phyloP scores from a whole-genome alignment of 1,140 invertebrate species.

The Neoseiulus cucumeris region DNA sequence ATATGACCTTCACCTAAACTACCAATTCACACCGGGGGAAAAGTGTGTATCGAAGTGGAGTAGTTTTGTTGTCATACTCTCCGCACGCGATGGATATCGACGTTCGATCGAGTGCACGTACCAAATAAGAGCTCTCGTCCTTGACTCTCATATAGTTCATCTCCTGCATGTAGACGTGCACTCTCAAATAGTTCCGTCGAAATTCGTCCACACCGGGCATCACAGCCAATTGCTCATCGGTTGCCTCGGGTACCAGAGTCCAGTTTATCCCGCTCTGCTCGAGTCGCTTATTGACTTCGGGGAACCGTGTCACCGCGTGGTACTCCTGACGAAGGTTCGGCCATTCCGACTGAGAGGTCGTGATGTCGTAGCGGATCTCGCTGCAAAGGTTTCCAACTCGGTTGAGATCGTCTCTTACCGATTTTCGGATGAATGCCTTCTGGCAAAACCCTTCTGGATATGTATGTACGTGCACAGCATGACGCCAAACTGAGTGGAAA shows the following conservation, averaged over 20 bases:
- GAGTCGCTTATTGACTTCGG: conserved; percentile 6
- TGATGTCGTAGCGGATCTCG: conserved; percentile 17
- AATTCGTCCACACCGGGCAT: conserved; percentile 9
- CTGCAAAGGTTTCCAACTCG: conserved; percentile 4
- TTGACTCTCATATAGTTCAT: conserved; percentile 18
- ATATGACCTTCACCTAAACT: too few species aligned
- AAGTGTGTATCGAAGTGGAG: too few species aligned
- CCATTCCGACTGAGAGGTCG: conserved; percentile 18
- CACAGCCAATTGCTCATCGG: background rate
- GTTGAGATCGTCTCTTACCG: background rate
- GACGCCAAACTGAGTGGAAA: background rate
- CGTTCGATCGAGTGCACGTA: background rate
- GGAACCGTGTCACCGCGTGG: conserved; percentile 15
- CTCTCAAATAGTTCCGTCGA: conserved; percentile 17
- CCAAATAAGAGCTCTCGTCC: conserved; percentile 17
- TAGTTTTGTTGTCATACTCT: background rate
- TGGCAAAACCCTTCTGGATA: background rate
- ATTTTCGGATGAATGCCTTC: background rate
- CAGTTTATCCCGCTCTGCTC: conserved; percentile 4
- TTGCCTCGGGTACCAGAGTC: background rate
- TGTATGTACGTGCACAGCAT: background rate
- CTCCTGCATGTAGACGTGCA: conserved; percentile 19
- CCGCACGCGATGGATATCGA: background rate
- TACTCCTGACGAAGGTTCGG: conserved; percentile 16
- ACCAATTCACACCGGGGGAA: too few species aligned